A percentile compares a stretch with the other conserved stretches of the same genome.
phyloP scores from a whole-genome alignment of 1,140 invertebrate genomes.

The Coptotermes formosanus region DNA sequence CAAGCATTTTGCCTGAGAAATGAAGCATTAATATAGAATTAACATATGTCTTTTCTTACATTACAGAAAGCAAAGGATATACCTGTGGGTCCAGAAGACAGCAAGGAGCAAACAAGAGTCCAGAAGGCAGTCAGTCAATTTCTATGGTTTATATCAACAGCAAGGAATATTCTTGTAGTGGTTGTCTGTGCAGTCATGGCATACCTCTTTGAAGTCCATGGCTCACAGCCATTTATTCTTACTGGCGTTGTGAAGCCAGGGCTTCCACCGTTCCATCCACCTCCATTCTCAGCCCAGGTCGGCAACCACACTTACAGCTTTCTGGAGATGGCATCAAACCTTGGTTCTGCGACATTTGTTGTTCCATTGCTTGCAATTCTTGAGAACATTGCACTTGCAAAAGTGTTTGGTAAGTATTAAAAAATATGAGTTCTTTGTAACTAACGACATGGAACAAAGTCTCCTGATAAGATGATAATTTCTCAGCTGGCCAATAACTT shows the following conservation, averaged over 20 bases:
- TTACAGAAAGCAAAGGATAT: slow-evolving; percentile 72
- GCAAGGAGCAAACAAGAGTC: slow-evolving; percentile 46
- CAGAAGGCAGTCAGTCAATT: slow-evolving; percentile 52
- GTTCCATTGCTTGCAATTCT: slow-evolving; percentile 75
- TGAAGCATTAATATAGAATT: too few relatives aligned
- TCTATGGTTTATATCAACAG: slow-evolving; percentile 73
- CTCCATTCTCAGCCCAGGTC: slow-evolving; percentile 60
- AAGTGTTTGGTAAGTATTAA: slow-evolving; percentile 68
- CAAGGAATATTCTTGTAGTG: slow-evolving; percentile 75
- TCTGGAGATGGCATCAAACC: slow-evolving; percentile 61
- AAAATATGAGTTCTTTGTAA: not conserved
- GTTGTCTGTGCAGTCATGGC: slow-evolving; percentile 65
- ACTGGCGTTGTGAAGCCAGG: slow-evolving; percentile 70
- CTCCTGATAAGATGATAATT: too few relatives aligned
- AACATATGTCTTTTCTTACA: not conserved
- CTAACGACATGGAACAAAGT: not conserved
- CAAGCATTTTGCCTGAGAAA: too few relatives aligned
- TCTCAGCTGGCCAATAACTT: too few relatives aligned
- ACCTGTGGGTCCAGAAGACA: slow-evolving; percentile 50
- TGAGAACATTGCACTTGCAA: slow-evolving; percentile 77
- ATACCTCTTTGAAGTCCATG: slow-evolving; percentile 60
- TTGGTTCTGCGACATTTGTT: slow-evolving; percentile 75
- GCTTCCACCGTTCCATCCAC: slow-evolving; percentile 60
- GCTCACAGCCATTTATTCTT: slow-evolving; percentile 63
- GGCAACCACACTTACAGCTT: slow-evolving; percentile 68